Conservation (phyloP, 2,797 vertebrate genomes). For the Schizothorax lantsangensis region DNA sequence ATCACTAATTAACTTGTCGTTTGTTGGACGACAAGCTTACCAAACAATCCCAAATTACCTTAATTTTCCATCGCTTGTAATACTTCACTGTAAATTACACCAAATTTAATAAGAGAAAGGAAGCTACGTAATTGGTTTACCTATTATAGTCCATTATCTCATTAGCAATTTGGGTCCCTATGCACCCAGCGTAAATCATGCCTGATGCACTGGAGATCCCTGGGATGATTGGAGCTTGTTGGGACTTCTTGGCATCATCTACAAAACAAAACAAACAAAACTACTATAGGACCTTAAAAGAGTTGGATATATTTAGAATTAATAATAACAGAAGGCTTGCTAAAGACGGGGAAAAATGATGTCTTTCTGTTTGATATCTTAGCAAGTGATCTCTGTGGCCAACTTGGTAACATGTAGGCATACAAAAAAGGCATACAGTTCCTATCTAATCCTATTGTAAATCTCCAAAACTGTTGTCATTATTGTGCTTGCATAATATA, state of each 20-base stretch:
- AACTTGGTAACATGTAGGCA: background rate
- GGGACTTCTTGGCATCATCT: slow-evolving; percentile 84
- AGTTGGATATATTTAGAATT: background rate
- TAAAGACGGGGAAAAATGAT: too few relatives aligned
- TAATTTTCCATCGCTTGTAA: background rate
- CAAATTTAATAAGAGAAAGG: background rate
- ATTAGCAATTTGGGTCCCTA: slow-evolving; percentile 90
- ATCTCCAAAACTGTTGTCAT: too few relatives aligned
- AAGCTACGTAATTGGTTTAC: slow-evolving; percentile 67
- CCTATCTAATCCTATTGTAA: too few relatives aligned
- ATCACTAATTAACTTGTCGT: background rate
- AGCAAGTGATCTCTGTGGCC: too few relatives aligned
- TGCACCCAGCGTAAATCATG: slow-evolving; percentile 88
- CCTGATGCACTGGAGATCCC: slow-evolving; percentile 81
- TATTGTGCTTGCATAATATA: background rate
- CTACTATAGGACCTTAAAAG: background rate
- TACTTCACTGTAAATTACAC: background rate
- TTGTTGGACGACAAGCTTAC: background rate
- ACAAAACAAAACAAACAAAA: slow-evolving; percentile 53
- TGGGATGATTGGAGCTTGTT: slow-evolving; percentile 77
- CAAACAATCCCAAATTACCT: too few relatives aligned
- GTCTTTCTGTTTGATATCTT: background rate
- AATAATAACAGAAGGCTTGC: background rate
- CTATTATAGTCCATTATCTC: slow-evolving; percentile 90
- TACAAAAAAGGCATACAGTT: background rate